Percentiles rank a stretch among this genome's conserved stretches.
Evolutionary conservation across 2,113 vertebrate species (phyloP).

Genomic region (Gavialis gangeticus): DNA sequence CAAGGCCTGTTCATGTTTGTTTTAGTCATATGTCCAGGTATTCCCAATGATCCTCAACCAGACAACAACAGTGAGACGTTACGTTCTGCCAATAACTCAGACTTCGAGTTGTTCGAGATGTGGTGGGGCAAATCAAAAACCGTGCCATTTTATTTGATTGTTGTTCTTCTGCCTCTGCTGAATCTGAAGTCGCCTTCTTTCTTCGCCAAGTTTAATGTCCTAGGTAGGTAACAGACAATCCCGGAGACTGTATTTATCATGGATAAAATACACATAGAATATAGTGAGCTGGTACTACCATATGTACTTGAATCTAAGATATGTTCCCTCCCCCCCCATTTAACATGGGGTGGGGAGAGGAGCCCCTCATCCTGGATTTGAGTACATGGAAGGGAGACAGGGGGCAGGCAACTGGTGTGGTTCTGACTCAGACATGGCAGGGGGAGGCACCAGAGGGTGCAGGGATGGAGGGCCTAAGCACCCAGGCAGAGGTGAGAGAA

Average conservation of each 20-base stretch:
- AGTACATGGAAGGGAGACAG: too few species aligned
- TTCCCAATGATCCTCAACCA: constrained; percentile 40
- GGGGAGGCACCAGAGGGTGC: too few species aligned
- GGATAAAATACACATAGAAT: not conserved
- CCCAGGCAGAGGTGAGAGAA: too few species aligned
- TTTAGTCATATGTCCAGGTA: constrained; percentile 90
- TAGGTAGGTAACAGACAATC: constrained; percentile 83
- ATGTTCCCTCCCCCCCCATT: too few species aligned
- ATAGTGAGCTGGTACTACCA: not conserved
- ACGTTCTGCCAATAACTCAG: constrained; percentile 50
- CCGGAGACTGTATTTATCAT: not conserved
- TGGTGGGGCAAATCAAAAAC: constrained; percentile 94
- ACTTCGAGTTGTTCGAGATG: constrained; percentile 80
- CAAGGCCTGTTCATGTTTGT: constrained; percentile 9
- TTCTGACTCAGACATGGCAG: too few species aligned
- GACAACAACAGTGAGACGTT: constrained; percentile 65
- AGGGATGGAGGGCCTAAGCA: too few species aligned
- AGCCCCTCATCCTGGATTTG: too few species aligned
- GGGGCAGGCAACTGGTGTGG: too few species aligned
- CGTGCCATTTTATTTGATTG: constrained; percentile 91
- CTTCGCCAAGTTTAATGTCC: constrained; percentile 95
- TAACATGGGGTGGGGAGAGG: too few species aligned
- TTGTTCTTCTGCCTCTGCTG: constrained; percentile 91
- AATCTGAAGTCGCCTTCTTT: constrained; percentile 97
- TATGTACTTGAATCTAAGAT: too few species aligned